Base-by-base conservation (phyloP, 2,888 invertebrate species). In the Icerya purchasi region DNA sequence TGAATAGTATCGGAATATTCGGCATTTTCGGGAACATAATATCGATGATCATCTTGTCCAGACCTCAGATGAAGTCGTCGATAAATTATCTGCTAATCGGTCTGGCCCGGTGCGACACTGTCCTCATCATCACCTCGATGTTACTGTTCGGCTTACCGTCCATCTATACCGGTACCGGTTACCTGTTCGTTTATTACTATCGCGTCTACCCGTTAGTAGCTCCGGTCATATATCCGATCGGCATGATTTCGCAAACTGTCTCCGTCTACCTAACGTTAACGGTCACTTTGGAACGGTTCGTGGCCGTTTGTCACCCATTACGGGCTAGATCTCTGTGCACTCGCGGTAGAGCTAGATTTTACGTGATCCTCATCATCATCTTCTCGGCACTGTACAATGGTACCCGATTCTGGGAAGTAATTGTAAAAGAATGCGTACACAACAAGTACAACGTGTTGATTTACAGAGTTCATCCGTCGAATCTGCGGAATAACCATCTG, bases 61-160 rank as follows among this genome's bases (percentile, higher is more conserved):
- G 91, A 59, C 91, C 92, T 22, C 86, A 93, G 73, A 94, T 96
- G 94, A 82, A 88, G 68, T 91, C 91, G 61, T 92, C 93, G 69
- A 90, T 94, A 69, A 94, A 94, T 74, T 89, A 91, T 72, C 80
- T 94, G 69, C 78, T 97, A 62, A 87, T 91, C 65, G 93, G 92
- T 3, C 77, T 97, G 66, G 94, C 96, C 22, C 80, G 89, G 66
- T 92, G 91, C 73, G 97, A 97, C 76, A 90, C 89, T 14, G 80
- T 87, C 64, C 79, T 96, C 66, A 86, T 94, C 67, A 75, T 90
- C 66, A 88, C 89, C 54, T 86, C 90, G 61, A 78, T 88, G 65
- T 76, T 80, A 64, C 80, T 92, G 65, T 93, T 93, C 73, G 90
- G 90, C 36, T 77, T 93, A 66, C 85, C 87, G 54, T 86, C 86